Conservation (phyloP, 1,140 invertebrate genomes). For the Orussus abietinus region DNA sequence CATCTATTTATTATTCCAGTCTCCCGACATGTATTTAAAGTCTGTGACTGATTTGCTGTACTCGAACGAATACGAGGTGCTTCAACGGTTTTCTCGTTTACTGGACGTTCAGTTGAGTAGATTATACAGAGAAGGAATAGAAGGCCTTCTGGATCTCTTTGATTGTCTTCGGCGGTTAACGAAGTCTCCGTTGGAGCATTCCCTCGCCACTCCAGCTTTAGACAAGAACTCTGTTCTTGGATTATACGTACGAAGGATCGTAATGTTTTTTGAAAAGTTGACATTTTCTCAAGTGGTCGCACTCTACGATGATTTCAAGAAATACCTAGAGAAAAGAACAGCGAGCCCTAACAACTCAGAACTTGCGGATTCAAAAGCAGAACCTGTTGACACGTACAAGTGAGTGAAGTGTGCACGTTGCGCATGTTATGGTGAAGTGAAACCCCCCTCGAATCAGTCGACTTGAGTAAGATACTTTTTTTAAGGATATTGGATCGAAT, state of each 20-base stretch:
- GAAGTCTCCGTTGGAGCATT: conserved; percentile 41
- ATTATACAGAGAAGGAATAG: conserved; percentile 56
- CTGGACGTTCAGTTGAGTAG: conserved; percentile 56
- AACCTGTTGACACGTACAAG: no score
- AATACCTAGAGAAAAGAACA: conserved; percentile 57
- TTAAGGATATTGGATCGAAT: no score
- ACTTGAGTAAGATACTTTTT: no score
- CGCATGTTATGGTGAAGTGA: no score
- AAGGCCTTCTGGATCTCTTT: conserved; percentile 62
- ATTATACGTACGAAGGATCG: conserved; percentile 74
- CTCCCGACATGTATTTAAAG: conserved; percentile 62
- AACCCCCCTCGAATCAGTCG: no score
- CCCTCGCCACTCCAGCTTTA: conserved; percentile 32
- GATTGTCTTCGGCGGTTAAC: conserved; percentile 54
- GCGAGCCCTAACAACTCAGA: no score
- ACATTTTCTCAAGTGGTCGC: conserved; percentile 74
- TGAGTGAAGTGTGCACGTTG: no score
- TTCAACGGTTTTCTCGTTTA: conserved; percentile 53
- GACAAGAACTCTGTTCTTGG: conserved; percentile 59
- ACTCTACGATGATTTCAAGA: conserved; percentile 64
- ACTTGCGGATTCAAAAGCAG: no score
- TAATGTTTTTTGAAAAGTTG: conserved; percentile 76
- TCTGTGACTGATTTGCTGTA: conserved; percentile 57
- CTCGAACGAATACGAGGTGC: conserved; percentile 53
- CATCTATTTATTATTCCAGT: conserved; percentile 47